Base-by-base conservation (phyloP, 1,140 invertebrate species). In the Coelopa frigida region DNA sequence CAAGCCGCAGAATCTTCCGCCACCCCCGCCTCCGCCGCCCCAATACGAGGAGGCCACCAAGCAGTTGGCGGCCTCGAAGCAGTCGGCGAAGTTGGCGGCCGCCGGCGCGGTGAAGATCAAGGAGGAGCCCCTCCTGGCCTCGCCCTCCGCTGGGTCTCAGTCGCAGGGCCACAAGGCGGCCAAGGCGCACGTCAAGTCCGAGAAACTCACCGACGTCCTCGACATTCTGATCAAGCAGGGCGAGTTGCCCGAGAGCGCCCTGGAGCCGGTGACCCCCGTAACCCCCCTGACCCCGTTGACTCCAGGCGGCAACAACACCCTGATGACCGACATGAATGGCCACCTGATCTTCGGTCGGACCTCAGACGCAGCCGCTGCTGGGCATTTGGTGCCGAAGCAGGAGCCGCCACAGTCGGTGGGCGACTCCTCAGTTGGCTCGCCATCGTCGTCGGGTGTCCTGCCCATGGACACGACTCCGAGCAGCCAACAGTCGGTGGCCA, bases 221-320 rank as follows among this genome's bases (percentile, higher is more conserved):
- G 91, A 95, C 61, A 94, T 96, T 56, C 74, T 96, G 1, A 94
- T 95, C 15, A 85, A 92, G 65, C 92, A 91, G 67, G 92, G 92
- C 33, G 92, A 95, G 61, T 62, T 95, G 15, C 89, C 90, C 2
- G 81, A 90, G 2, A 93, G 89, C 58, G 88, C 87, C 0, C 87
- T 2, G 12, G 47, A 49, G 10, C 41, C 47, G 12, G 5, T 80
- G 82, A 84, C 88, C 54, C 82, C 85, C 10, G 72, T 79, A 5
- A 84, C 84, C 0, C 83, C 82, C 2, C 39, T 53, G n/a, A 62
- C 59, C 11, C 62, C 62, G 5, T 39, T 66, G 4, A 53, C 51
- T 44, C 63, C 63, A 1, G 57, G 44, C n/a, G 51, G 48, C 11
- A 35, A 22, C 23, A 49, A 50, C 44, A 26, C 43, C 3, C 27